Percentiles rank a stretch among this genome's conserved stretches.
Conservation (phyloP, 2,888 invertebrate genomes). For the Linnaemya vulpina region DNA sequence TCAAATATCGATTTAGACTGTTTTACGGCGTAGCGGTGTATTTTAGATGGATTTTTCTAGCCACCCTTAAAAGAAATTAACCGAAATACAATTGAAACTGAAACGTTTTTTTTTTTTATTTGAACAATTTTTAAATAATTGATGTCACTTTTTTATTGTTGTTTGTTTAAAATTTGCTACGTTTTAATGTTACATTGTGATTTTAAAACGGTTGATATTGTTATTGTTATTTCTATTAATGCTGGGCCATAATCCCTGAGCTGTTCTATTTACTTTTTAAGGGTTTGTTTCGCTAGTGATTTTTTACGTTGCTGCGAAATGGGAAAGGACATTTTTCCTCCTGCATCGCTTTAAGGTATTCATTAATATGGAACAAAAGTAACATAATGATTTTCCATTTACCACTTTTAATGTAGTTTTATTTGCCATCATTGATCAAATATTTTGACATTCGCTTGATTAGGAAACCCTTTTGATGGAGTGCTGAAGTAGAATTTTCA, state of each 20-base stretch:
- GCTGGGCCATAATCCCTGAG: conserved; percentile 5
- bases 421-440: conserved; percentile 63
- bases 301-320: not conserved
- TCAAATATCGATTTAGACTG: not conserved
- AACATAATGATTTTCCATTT: conserved; percentile 39
- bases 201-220: conserved; percentile 47
- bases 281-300: conserved; percentile 3
- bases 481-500: conserved; percentile 52
- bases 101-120: conserved; percentile 18
- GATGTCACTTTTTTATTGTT: conserved; percentile 35
- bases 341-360: conserved; percentile 60
- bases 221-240: conserved; percentile 20
- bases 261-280: conserved; percentile 40
- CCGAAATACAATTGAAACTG: conserved; percentile 11
- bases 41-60: not conserved
- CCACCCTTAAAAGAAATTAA: conserved; percentile 31
- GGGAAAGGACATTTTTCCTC: conserved; percentile 19
- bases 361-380: conserved; percentile 47
- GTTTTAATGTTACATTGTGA: conserved; percentile 55
- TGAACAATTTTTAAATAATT: conserved; percentile 34
- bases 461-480: conserved; percentile 45
- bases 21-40: not conserved
- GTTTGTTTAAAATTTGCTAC: conserved; percentile 23
- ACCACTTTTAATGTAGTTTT: not conserved
- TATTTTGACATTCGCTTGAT: conserved; percentile 66